Evolutionary conservation across 2,888 invertebrate genomes (phyloP), one percentile per base, ranked within the genome.

Genomic region (Cerastis leucographa): DNA sequence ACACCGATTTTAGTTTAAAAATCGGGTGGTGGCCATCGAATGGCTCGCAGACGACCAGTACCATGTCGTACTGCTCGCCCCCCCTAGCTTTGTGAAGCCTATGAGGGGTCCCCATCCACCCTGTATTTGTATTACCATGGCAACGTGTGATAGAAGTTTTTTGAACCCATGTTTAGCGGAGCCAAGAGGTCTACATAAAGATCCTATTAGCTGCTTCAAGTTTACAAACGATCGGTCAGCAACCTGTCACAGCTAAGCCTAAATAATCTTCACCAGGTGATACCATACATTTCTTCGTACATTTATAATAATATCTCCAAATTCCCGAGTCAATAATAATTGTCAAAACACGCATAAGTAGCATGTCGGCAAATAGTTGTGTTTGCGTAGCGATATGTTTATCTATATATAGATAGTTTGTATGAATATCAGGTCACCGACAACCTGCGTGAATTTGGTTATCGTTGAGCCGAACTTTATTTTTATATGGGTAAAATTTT

Each of bases 381-480:
- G 76, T 88, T 88, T 87, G 80, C n/a, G 46, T 35, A 59, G 0
- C 8, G 88, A 88, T 88, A 86, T 44, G 72, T 54, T 69, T 86
- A 87, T 88, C 89, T 68, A 35, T 64, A 71, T 67, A 59, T 65
- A 77, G 76, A 67, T 79, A 71, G 64, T 76, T 59, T 71, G 54
- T 72, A 76, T 73, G 71, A 25, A 59, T 62, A 49, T 70, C 67
- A 56, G 62, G 64, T 75, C 78, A 71, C 71, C 73, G 77, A 25
- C 84, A 81, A 87, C 88, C 87, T 87, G 88, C 79, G 29, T 56
- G 76, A 73, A 74, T 76, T 79, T 80, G 69, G 75, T 81, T 84
- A 87, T 88, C 82, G 42, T 51, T 46, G 19, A 19, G 4, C 44
- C 54, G 29, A 54, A 46, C 44, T 65, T 46, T 40, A 65, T 61